Evolutionary conservation across 2,797 vertebrate genomes (phyloP), one percentile per base, ranked within the genome.

Genomic region (Hirundo rustica): DNA sequence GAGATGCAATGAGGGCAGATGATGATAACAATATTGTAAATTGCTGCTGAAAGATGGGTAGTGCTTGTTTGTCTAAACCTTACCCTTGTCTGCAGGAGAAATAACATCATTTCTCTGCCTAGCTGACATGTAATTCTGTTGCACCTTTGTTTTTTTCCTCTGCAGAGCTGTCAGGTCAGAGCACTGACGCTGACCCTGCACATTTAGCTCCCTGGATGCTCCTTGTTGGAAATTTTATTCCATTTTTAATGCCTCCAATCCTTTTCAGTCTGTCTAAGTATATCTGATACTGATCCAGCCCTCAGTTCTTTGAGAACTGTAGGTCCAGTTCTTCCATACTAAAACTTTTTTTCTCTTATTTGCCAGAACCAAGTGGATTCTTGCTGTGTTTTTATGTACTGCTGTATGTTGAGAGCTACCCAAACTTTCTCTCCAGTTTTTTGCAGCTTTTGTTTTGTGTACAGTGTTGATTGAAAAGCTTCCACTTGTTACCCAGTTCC

Each of bases 381-480:
- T 72, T 77, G 11, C 19, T 30, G 16, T 54, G 38, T 60, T 92
- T 16, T 55, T 85, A 38, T 70, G 22, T 26, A 6, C 5, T 75
- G 26, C 22, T 51, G 3, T 40, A 4, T 73, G 13, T 75, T 0
- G 0, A 10, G 20, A 71, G 14, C 5, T 44, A 14, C 7, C 29
- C 6, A 5, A 66, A 79, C 48, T 66, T 66, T 13, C 29, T 70
- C 73, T 68, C 10, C 5, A 34, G 4, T n/a, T 32, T 57, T 36
- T 10, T 55, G 25, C 48, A 44, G 42, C 26, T 93, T 86, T 57
- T 36, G 10, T 12, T 25, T 88, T 66, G 15, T 65, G 48, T 57
- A 4, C 7, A 27, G 8, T 45, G 64, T 44, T 17, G 5, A 11
- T 64, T 17, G 6, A 36, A 73, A 89, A 85, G 5, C 26, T 82